A percentile compares a stretch with the other conserved stretches of the same genome.
These are phyloP conservation scores for Myrmecobius fasciatus DNA, from an alignment of 2,113 vertebrate genomes.

Conservation along the genomic window DNA sequence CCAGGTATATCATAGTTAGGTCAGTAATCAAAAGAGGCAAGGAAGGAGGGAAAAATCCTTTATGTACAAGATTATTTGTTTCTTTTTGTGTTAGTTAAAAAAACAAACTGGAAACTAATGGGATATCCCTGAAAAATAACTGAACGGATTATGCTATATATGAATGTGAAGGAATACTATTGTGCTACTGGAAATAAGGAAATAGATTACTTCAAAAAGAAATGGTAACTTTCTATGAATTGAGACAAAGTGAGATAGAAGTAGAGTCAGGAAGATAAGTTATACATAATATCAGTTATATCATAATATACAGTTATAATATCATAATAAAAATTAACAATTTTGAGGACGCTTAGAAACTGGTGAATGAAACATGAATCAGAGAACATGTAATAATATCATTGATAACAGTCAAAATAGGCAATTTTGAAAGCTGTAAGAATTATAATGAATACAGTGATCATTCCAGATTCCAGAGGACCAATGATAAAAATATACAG, in stretches of 20 bases:
- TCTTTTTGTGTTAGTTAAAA: neutral
- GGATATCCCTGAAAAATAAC: neutral
- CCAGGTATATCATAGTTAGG: neutral
- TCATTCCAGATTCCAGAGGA: neutral
- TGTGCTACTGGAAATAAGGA: neutral
- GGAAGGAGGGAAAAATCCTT: neutral
- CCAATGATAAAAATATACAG: neutral
- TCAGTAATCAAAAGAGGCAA: neutral
- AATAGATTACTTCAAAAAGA: neutral
- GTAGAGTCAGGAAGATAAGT: neutral
- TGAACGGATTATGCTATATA: neutral
- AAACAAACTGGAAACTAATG: neutral
- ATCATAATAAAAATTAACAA: neutral
- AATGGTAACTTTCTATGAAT: neutral
- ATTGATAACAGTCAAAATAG: neutral
- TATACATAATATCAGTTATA: neutral
- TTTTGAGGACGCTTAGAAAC: neutral
- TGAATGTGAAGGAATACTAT: neutral
- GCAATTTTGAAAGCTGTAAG: neutral
- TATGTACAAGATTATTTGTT: neutral
- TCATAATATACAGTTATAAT: too few relatives aligned
- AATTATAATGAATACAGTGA: neutral
- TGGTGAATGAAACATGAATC: neutral
- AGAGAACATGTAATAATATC: neutral
- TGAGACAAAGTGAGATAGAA: neutral